Base-by-base conservation (phyloP, 53 echinoderm and acorn worm genomes). In the Hippasteria phrygiana region DNA sequence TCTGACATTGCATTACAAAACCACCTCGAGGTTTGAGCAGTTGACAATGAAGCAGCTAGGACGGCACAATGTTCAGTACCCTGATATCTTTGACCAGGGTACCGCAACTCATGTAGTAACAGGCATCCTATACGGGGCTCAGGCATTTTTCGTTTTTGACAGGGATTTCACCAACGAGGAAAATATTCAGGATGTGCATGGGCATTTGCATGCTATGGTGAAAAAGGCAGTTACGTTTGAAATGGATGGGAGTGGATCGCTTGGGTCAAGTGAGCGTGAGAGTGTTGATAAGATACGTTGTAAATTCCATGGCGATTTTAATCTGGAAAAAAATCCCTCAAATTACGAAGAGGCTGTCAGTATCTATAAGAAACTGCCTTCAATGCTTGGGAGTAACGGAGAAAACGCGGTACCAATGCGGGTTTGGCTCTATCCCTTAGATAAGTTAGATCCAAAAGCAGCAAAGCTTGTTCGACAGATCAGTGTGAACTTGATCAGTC, bases 121-220 rank as follows among this genome's bases (percentile, higher is more conserved):
- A 27, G 93, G 77, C 11, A 84, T 90, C 14, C 32, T 77, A 28
- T 93, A 90, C 77, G 93, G 93, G 14, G 93, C 74, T 26, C 90
- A 93, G 55, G 85, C 93, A 0, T 87, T 93, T 54, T 93, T 93
- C 43, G 93, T 93, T 12, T 93, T 93, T 26, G 86, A 93, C 38
- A 90, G 67, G 41, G 40, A 78, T 9, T 74, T 34, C 11, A 32
- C 26, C 1, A 38, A 9, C 2, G 89, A 43, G 32, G 89, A 89
- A 35, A 51, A 63, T 13, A 39, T 35, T 24, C 0, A 79, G 34
- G 48, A 89, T 43, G 79, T 78, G 22, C 67, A 69, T 18, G 79
- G 89, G 17, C 31, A 37, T 28, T 18, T 89, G 43, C 35, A 80
- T 67, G 89, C 6, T 45, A 50, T 78, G 45, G n/a, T n/a, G n/a